Percentiles rank a stretch among this genome's conserved stretches.
Conservation (phyloP, 2,797 vertebrate species). For the Hydrolagus colliei region DNA sequence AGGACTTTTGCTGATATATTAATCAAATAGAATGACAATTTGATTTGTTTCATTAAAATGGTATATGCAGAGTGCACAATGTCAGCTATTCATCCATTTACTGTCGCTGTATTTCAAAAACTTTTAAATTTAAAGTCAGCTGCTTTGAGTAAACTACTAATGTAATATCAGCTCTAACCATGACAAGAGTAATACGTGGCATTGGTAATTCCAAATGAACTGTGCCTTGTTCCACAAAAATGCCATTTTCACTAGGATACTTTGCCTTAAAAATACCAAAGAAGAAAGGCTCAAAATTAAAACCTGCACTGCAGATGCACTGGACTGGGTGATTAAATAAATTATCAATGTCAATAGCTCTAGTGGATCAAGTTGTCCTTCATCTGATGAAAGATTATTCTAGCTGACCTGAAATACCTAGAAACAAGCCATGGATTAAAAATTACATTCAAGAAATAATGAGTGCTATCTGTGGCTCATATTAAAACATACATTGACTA, state of each 20-base stretch:
- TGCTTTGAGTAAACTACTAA: neutral
- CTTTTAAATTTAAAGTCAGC: neutral
- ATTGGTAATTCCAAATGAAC: neutral
- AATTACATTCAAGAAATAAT: neutral
- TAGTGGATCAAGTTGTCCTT: neutral
- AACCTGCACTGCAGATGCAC: too few species aligned
- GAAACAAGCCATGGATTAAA: neutral
- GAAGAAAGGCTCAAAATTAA: neutral
- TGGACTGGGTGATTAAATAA: neutral
- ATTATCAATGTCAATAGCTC: neutral
- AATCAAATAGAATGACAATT: neutral
- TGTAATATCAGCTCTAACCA: neutral
- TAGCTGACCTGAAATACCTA: neutral
- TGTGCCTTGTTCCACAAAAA: neutral
- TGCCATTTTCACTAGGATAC: neutral
- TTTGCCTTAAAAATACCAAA: neutral
- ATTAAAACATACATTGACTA: neutral
- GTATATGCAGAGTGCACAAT: neutral
- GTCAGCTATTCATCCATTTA: conserved; percentile 1
- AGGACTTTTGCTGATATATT: neutral
- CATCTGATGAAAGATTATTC: neutral
- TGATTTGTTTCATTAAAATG: neutral
- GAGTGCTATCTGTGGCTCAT: neutral
- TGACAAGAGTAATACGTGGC: neutral
- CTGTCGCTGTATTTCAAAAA: neutral